Evolutionary conservation across 92 coral and sea anemone species (phyloP), one percentile per base, ranked within the genome.

Genomic region (Parazoanthus atlanticus): DNA sequence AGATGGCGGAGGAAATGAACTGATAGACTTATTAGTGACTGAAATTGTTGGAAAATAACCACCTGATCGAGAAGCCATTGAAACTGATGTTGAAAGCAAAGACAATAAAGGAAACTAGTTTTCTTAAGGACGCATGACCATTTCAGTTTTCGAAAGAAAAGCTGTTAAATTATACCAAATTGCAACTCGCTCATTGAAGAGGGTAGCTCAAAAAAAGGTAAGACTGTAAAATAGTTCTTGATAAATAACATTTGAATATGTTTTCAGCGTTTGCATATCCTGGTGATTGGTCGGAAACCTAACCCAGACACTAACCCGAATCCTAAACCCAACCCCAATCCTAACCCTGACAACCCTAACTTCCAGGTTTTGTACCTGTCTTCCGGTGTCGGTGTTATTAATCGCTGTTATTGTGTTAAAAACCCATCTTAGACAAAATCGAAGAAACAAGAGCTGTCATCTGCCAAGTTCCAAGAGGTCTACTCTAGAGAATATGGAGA

Each of bases 371-470:
- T 16, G 58, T 13, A 52, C 19, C 58, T 15, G 21, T 52, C 58
- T 52, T 52, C n/a, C n/a, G n/a, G n/a, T n/a, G n/a, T n/a, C n/a
- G n/a, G n/a, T n/a, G n/a, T n/a, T n/a, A n/a, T n/a, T n/a, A n/a
- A n/a, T n/a, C n/a, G n/a, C n/a, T n/a, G n/a, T n/a, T n/a, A n/a
- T n/a, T n/a, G 33, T 76, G 8, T 67, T 10, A 0, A 9, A 2
- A 40, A 16, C 43, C 6, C 41, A 21, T 83, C 25, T 2, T 40
- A 84, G 87, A 72, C 65, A 70, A 69, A 56, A 56, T 17, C 3
- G 64, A 91, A 91, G 86, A 92, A 89, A 38, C 88, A 89, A 72
- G 92, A 74, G 32, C 74, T 85, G 1, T 92, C 94, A 3, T 21
- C 74, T 34, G 70, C 75, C 16, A 76, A 86, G 38, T 92, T 92